These are phyloP conservation scores for Andrena chrysosceles DNA, from an alignment of 2,888 invertebrate species.

Conservation along the genomic window DNA sequence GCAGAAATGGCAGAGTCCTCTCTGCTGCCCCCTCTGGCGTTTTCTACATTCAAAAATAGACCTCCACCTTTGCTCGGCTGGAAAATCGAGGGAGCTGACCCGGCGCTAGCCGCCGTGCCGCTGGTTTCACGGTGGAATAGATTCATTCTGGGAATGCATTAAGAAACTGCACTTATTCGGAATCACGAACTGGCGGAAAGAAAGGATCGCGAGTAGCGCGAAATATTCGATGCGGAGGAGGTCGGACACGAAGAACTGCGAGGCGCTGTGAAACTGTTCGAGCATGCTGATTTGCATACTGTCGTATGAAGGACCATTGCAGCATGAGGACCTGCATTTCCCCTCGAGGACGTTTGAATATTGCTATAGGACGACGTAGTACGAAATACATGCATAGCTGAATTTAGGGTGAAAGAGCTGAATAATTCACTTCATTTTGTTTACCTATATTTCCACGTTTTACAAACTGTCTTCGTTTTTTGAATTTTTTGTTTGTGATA, in stretches of 20 bases:
- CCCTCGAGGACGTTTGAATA: neutral
- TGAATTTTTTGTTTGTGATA: too few species aligned
- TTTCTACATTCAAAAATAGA: constrained; percentile 23
- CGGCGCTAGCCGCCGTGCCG: neutral
- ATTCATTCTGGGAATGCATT: neutral
- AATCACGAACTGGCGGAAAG: constrained; percentile 4
- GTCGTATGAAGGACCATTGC: neutral
- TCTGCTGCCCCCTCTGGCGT: neutral
- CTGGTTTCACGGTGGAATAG: neutral
- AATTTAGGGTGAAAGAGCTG: neutral
- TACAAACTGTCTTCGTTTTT: too few species aligned
- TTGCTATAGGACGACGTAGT: neutral
- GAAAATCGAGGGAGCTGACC: constrained; percentile 28
- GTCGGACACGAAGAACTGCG: neutral
- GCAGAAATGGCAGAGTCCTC: constrained; percentile 8
- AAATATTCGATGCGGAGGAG: constrained; percentile 14
- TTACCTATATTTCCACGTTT: too few species aligned
- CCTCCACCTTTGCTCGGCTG: constrained; percentile 10
- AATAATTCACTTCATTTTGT: neutral
- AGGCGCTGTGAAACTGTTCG: neutral
- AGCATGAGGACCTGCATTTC: neutral
- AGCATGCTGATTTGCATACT: constrained; percentile 6
- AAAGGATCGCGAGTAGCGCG: neutral
- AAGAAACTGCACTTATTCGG: neutral
- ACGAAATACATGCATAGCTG: neutral